These are phyloP conservation scores for Pseudotriccus pelzelni DNA, from an alignment of 2,797 vertebrate genomes.

Conservation along the genomic window DNA sequence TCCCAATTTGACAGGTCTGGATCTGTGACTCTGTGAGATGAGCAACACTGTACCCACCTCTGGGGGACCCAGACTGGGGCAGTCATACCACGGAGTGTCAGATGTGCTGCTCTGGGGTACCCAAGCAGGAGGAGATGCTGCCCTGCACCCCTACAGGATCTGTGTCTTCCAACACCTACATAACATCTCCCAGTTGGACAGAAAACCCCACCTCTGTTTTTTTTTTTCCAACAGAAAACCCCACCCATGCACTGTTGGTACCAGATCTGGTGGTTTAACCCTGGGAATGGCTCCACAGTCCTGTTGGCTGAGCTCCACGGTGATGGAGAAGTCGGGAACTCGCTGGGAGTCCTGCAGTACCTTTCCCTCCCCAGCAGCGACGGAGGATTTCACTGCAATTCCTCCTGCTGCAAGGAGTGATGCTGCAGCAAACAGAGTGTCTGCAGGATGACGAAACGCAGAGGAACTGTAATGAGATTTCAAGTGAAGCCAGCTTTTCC, in stretches of 20 bases:
- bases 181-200: not conserved
- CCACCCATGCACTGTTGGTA: accelerated
- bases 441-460: constrained; percentile 60
- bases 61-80: too few species aligned
- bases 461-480: constrained; percentile 51
- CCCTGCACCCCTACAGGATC: not conserved
- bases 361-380: not conserved
- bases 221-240: not conserved
- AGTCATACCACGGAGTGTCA: not conserved
- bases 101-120: not conserved
- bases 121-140: not conserved
- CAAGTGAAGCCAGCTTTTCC: constrained; percentile 14
- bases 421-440: not conserved
- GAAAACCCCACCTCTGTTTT: not conserved
- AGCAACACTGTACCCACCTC: not conserved
- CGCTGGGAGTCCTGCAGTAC: not conserved
- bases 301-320: accelerated
- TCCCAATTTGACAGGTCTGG: not conserved
- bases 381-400: constrained; percentile 4
- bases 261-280: not conserved
- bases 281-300: not conserved
- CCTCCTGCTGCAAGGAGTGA: not conserved
- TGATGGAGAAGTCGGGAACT: not conserved
- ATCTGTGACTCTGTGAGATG: not conserved
- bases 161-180: not conserved